Evolutionary conservation across 1,140 invertebrate species (phyloP).

Genomic region (Zaprionus ghesquierei): DNA sequence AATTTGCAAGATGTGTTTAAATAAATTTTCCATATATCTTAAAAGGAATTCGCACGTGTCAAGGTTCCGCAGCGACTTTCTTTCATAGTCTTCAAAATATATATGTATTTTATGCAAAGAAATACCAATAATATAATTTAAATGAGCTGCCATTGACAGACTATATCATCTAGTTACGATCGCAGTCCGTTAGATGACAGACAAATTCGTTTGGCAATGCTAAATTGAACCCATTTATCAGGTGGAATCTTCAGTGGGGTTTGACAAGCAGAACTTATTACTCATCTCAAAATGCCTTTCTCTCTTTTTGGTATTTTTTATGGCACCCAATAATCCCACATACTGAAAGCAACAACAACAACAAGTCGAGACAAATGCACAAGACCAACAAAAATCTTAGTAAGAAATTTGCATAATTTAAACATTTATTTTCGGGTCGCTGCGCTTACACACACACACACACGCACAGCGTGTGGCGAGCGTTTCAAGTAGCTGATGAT

Average conservation of each 20-base stretch:
- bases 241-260: neutral
- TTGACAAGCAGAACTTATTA: conserved; percentile 27
- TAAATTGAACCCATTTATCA: conserved; percentile 31
- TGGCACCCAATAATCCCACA: conserved; percentile 5
- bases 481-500: conserved; percentile 59
- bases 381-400: conserved; percentile 54
- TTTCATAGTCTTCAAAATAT: neutral
- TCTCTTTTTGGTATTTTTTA: conserved; percentile 26
- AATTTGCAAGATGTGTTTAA: neutral
- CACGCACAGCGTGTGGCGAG: conserved; percentile 30
- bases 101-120: neutral
- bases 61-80: neutral
- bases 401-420: conserved; percentile 69
- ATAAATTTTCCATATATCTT: neutral
- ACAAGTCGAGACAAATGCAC: conserved; percentile 41
- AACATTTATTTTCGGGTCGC: conserved; percentile 64
- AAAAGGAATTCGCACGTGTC: neutral
- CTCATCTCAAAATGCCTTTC: conserved; percentile 31
- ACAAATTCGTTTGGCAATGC: neutral
- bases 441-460: conserved; percentile 9
- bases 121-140: neutral
- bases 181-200: neutral
- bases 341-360: conserved; percentile 32
- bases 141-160: neutral
- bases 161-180: neutral